phyloP scores from a whole-genome alignment of 2,113 vertebrate genomes.

The Gnathonemus longibarbis region DNA sequence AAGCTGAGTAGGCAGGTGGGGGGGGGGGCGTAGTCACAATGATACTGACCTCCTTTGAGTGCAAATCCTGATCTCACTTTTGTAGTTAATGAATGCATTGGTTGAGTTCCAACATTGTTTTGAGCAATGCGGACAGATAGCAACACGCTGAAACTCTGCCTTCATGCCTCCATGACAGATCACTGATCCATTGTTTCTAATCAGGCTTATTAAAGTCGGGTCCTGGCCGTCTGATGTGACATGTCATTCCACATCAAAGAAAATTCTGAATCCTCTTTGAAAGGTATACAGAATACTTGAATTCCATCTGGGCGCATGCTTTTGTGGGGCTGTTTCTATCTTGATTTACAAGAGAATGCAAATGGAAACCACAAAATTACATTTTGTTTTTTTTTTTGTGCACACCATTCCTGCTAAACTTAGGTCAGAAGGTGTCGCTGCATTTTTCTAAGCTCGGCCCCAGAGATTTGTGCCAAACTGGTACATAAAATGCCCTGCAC shows the following conservation, averaged over 20 bases:
- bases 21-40: background rate
- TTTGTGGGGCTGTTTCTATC: background rate
- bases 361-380: background rate
- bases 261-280: background rate
- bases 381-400: background rate
- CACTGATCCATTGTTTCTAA: background rate
- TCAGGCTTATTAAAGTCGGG: background rate
- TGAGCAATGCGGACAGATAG: background rate
- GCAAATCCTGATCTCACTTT: background rate
- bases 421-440: background rate
- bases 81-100: conserved; percentile 8
- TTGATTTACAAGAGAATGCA: background rate
- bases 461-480: background rate
- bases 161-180: background rate
- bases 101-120: background rate
- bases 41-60: background rate
- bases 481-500: background rate
- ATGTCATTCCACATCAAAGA: background rate
- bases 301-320: background rate
- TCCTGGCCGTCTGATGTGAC: background rate
- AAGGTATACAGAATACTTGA: background rate
- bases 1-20: background rate
- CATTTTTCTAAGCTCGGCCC: background rate
- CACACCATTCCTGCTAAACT: background rate
- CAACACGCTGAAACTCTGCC: background rate